Evolutionary conservation across 1,140 invertebrate species (phyloP).

Genomic region (Periplaneta americana): DNA sequence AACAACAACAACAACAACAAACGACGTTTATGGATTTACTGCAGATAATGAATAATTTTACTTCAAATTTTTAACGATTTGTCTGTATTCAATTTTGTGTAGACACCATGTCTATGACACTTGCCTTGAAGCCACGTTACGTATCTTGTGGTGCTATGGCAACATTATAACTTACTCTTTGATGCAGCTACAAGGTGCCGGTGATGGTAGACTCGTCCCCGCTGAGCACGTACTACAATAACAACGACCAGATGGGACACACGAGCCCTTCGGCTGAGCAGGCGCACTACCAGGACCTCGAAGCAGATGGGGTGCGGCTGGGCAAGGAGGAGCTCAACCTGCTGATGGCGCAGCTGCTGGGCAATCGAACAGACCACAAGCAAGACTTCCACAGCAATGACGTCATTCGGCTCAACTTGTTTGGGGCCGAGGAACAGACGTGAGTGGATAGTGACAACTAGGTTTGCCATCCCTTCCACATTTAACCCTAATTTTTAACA

Average conservation of each 20-base stretch:
- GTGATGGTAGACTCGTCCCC: neutral
- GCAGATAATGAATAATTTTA: too few relatives aligned
- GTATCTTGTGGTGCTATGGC: neutral
- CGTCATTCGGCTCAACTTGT: neutral
- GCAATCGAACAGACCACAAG: neutral
- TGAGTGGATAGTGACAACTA: too few relatives aligned
- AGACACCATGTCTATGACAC: too few relatives aligned
- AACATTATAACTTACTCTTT: neutral
- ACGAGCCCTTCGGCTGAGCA: neutral
- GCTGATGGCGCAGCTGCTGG: slow-evolving; percentile 25
- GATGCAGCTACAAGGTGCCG: neutral
- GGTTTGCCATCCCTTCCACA: too few relatives aligned
- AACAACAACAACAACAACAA: too few relatives aligned
- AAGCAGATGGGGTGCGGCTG: neutral
- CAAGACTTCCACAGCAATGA: neutral
- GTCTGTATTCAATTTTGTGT: too few relatives aligned
- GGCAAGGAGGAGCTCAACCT: slow-evolving; percentile 25
- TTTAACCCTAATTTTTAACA: neutral
- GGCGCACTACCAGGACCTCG: neutral
- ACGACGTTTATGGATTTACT: too few relatives aligned
- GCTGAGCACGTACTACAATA: neutral
- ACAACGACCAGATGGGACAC: neutral
- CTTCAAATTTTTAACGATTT: too few relatives aligned
- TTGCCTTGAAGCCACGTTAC: too few relatives aligned
- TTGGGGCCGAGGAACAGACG: neutral